phyloP scores from a whole-genome alignment of 2,113 vertebrate species.

The Tonatia bakeri region DNA sequence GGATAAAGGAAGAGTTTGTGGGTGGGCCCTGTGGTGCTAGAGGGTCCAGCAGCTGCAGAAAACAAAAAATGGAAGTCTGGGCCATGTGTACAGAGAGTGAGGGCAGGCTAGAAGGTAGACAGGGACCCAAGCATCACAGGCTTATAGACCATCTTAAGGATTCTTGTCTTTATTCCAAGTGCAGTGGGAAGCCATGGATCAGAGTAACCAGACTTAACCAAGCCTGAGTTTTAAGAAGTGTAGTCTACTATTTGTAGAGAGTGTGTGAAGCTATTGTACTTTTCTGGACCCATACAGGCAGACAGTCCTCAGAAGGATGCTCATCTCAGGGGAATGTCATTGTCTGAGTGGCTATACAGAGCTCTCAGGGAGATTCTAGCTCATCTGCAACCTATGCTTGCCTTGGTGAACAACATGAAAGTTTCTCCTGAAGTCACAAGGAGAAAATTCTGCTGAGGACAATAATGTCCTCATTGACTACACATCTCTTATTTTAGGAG shows the following conservation, averaged over 20 bases:
- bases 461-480: background rate
- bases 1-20: background rate
- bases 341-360: background rate
- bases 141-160: background rate
- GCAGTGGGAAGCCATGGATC: no score
- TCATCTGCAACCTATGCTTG: rapidly evolving
- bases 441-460: background rate
- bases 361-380: background rate
- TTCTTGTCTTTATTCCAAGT: background rate
- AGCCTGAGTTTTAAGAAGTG: background rate
- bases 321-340: background rate
- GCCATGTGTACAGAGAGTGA: background rate
- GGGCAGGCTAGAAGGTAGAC: background rate
- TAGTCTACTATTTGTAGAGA: background rate
- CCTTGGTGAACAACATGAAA: no score
- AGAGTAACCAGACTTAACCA: background rate
- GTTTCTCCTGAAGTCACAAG: background rate
- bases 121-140: background rate
- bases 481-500: background rate
- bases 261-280: background rate
- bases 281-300: background rate
- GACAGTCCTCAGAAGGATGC: background rate
- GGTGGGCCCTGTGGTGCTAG: background rate
- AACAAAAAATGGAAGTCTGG: background rate
- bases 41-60: background rate